Percentiles rank a stretch among this genome's conserved stretches.
Conservation (phyloP, 2,797 vertebrate species). For the Acrocephalus scirpaceus region DNA sequence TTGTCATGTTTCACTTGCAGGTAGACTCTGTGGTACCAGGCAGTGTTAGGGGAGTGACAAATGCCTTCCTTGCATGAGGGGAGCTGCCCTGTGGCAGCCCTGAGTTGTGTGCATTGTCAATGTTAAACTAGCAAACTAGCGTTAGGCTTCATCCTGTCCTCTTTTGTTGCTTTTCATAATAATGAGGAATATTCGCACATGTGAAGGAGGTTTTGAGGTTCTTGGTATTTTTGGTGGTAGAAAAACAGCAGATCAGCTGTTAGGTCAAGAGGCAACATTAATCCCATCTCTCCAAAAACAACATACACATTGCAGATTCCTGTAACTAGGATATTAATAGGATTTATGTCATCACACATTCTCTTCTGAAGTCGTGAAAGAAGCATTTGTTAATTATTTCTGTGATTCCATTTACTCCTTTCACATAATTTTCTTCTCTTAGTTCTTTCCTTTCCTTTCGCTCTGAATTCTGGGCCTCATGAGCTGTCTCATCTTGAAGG, state of each 20-base stretch:
- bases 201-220: neutral
- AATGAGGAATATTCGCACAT: neutral
- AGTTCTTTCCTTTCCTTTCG: neutral
- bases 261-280: neutral
- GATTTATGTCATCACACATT: neutral
- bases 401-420: neutral
- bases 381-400: conserved; percentile 4
- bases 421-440: neutral
- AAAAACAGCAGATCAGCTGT: neutral
- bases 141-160: neutral
- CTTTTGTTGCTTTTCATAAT: neutral
- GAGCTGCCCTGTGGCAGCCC: neutral
- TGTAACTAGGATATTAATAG: neutral
- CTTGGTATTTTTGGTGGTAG: neutral
- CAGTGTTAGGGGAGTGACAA: neutral
- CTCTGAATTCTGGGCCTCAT: neutral
- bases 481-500: neutral
- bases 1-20: neutral
- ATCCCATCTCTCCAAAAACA: neutral
- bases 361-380: neutral
- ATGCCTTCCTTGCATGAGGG: neutral
- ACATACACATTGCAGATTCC: neutral
- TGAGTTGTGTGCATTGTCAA: accelerated
- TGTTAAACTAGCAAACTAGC: neutral
- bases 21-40: neutral